Percentiles rank a stretch among this genome's conserved stretches.
Evolutionary conservation across 1,140 invertebrate genomes (phyloP).

Genomic region (Drosophila aff.): DNA sequence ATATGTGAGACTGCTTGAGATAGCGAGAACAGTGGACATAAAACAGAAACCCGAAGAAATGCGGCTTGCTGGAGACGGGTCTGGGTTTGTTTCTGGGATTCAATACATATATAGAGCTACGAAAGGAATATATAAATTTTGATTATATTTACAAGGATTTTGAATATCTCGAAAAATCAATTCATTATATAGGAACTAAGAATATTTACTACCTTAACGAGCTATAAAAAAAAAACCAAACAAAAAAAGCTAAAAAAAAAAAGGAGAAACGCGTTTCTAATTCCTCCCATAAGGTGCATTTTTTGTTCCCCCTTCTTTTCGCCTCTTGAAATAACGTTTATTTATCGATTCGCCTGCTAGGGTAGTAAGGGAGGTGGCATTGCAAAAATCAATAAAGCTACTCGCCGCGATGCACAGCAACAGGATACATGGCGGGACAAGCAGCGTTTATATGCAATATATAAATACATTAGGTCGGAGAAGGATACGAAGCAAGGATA

Average conservation of each 20-base stretch:
- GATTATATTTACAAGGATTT: conserved; percentile 76
- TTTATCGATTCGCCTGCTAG: conserved; percentile 28
- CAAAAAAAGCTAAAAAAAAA: not conserved
- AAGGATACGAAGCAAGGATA: conserved; percentile 1
- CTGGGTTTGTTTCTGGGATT: conserved; percentile 44
- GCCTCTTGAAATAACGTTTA: conserved; percentile 20
- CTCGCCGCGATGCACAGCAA: conserved; percentile 42
- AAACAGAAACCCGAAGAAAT: conserved; percentile 7
- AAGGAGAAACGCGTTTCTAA: conserved; percentile 34
- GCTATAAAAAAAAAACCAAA: conserved; percentile 30
- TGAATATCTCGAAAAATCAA: conserved; percentile 50
- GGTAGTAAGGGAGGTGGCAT: conserved; percentile 13
- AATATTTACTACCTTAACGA: conserved; percentile 53
- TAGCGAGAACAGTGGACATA: conserved; percentile 49
- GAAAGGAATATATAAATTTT: conserved; percentile 68
- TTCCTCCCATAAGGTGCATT: conserved; percentile 35
- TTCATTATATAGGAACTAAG: conserved; percentile 64
- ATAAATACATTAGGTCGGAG: conserved; percentile 27
- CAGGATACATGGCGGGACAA: conserved; percentile 37
- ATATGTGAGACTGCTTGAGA: conserved; percentile 77
- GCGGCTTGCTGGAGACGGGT: conserved; percentile 12
- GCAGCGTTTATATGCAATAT: conserved; percentile 47
- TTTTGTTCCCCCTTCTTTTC: not conserved
- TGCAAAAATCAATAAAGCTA: conserved; percentile 50
- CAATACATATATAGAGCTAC: conserved; percentile 41